Base-by-base conservation (phyloP, 2,888 invertebrate species). In the Chloroclystis v-ata region DNA sequence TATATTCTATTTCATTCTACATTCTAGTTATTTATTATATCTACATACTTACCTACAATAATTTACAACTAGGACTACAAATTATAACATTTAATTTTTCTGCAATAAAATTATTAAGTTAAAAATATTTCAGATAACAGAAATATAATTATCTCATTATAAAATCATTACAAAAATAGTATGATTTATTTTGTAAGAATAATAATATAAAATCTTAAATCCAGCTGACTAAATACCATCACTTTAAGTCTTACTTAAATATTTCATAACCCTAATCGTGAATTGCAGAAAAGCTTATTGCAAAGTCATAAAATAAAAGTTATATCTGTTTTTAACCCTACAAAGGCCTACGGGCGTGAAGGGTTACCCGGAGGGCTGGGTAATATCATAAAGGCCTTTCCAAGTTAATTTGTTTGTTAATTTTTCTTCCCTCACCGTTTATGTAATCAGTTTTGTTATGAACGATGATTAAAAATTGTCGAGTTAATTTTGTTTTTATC, bases 331-430 rank as follows among this genome's bases (percentile, higher is more conserved):
- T 58, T 45, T 56, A 26, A 28, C 57, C 57, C 55, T 60, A 55
- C 16, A 20, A 20, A 37, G 56, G 32, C 28, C n/a, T n/a, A 54
- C 57, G 67, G 66, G 59, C 56, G 61, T 58, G 60, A 68, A 67
- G 69, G 77, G 70, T 67, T 43, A 10, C 35, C 35, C 44, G 8
- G 33, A 49, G 33, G 50, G 46, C 37, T 73, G 74, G 70, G 65
- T 78, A 71, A 78, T 80, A 78, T 78, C 75, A 75, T 80, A 78
- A 84, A 80, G 72, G 78, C 72, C 77, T 65, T 78, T 83, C 83
- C 78, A 72, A 67, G 74, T 73, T 80, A 82, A 83, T 85, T 84
- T 77, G 75, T 71, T 74, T 69, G 67, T 73, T 80, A 81, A 82
- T 84, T 78, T 81, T 78, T 82, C 82, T 72, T 61, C 43, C 44